Evolutionary conservation across 2,888 invertebrate species (phyloP), one percentile per base, ranked within the genome.

Genomic region (Pinctada fucata): DNA sequence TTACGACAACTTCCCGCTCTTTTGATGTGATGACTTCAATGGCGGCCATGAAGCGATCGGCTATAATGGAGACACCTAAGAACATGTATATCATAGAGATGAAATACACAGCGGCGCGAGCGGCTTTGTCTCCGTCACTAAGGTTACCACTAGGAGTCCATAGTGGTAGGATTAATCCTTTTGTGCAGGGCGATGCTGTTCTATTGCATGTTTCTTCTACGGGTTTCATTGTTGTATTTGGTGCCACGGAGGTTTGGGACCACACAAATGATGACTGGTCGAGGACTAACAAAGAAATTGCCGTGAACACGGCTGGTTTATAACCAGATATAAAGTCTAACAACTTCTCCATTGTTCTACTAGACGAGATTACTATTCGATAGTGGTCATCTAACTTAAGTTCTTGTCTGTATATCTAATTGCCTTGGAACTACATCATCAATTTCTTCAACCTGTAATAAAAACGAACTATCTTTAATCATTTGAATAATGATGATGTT

Each of bases 1-100:
- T 96, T 80, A 99, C 96, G 88, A 96, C 95, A 90, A 99, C 96
- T 93, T 98, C 97, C 89, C 97, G 96, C 93, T 99, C 99, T 92
- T 98, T 96, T 0, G 99, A 98, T 75, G 99, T 99, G 92, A 99
- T 99, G 86, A 98, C 98, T 94, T 99, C 99, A 92, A 99, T 99
- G 89, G 99, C 96, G 66, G 98, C 97, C 99, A 99, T 99, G 94
- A 99, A 99, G 80, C 99, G 95, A 93, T 99, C 99, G 86, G 99
- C 98, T 85, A 99, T 96, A 92, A 99, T 99, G 87, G 99, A 99
- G 69, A 99, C 99, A 78, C 99, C 99, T 91, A 99, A 96, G 94
- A 99, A 99, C 92, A 99, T 95, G 93, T 99, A 99, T 89, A 96
- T 94, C 93, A 99, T 95, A 70, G 95, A 93, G 73, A 97, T 87